phyloP scores from a whole-genome alignment of 2,888 invertebrate species.

The Drosophila heteroneura region DNA sequence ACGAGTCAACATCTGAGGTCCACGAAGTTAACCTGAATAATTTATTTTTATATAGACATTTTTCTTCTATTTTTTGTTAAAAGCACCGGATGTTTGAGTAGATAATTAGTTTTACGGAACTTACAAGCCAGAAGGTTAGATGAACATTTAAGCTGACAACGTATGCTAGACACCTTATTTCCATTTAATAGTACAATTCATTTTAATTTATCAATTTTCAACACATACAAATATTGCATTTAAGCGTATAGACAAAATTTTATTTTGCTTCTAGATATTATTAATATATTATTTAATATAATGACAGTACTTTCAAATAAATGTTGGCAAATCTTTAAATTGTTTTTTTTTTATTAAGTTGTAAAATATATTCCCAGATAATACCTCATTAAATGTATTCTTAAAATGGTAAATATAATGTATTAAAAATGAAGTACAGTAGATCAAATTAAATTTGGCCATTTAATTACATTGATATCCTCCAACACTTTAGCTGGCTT shows the following conservation, averaged over 20 bases:
- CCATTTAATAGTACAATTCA: not conserved
- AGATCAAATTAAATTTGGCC: not conserved
- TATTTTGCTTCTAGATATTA: not conserved
- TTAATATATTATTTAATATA: not conserved
- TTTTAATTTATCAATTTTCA: not conserved
- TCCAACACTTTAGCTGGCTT: not conserved
- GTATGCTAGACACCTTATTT: not conserved
- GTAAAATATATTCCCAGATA: not conserved
- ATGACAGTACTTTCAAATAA: not conserved
- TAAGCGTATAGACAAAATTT: not conserved
- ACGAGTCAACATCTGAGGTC: constrained; percentile 66
- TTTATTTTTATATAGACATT: constrained; percentile 13
- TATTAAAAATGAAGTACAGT: accelerated
- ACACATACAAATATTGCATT: not conserved
- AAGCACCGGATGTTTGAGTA: constrained; percentile 60
- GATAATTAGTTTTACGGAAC: constrained; percentile 55
- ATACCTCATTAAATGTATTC: accelerated
- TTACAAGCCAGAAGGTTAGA: constrained; percentile 12
- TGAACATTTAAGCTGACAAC: constrained; percentile 23
- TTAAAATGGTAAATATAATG: too few relatives aligned
- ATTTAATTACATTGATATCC: not conserved
- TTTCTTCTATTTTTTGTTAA: constrained; percentile 21
- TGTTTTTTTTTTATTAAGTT: accelerated
- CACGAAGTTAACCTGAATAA: constrained; percentile 59
- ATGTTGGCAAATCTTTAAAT: not conserved